phyloP scores from a whole-genome alignment of 2,888 invertebrate species.

The Autographa gamma region DNA sequence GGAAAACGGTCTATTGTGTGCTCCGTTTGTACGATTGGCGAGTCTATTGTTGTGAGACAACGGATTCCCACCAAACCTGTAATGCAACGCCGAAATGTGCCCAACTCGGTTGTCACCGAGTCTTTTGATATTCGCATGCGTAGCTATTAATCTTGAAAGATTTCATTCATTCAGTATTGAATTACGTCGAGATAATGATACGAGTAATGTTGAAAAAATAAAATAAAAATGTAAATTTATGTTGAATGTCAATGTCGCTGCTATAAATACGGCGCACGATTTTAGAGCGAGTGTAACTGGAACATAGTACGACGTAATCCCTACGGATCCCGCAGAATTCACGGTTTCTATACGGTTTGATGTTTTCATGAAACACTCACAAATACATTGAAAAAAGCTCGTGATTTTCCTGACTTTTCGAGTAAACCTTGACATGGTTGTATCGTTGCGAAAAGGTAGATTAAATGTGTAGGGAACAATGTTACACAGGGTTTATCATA shows the following conservation, averaged over 20 bases:
- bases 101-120: slow-evolving; percentile 44
- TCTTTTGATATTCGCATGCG: slow-evolving; percentile 40
- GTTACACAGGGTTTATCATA: too few species aligned
- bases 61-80: slow-evolving; percentile 59
- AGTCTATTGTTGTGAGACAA: slow-evolving; percentile 68
- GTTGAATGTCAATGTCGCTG: slow-evolving; percentile 58
- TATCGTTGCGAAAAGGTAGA: background rate
- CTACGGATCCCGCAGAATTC: slow-evolving; percentile 30
- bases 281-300: slow-evolving; percentile 45
- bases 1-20: slow-evolving; percentile 84
- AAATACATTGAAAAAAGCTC: slow-evolving; percentile 17
- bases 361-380: slow-evolving; percentile 6
- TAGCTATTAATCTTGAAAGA: slow-evolving; percentile 25
- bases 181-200: slow-evolving; percentile 35
- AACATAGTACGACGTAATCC: slow-evolving; percentile 47
- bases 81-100: slow-evolving; percentile 55
- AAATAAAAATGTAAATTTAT: slow-evolving; percentile 25
- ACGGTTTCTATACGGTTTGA: slow-evolving; percentile 36
- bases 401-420: slow-evolving; percentile 22
- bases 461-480: too few species aligned
- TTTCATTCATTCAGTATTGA: slow-evolving; percentile 31
- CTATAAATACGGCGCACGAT: slow-evolving; percentile 52
- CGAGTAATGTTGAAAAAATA: slow-evolving; percentile 11
- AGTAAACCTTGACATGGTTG: slow-evolving; percentile 5
- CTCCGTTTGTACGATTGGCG: slow-evolving; percentile 81